These are phyloP conservation scores for Hystrix brachyura DNA, from an alignment of 2,113 vertebrate species.

Conservation along the genomic window DNA sequence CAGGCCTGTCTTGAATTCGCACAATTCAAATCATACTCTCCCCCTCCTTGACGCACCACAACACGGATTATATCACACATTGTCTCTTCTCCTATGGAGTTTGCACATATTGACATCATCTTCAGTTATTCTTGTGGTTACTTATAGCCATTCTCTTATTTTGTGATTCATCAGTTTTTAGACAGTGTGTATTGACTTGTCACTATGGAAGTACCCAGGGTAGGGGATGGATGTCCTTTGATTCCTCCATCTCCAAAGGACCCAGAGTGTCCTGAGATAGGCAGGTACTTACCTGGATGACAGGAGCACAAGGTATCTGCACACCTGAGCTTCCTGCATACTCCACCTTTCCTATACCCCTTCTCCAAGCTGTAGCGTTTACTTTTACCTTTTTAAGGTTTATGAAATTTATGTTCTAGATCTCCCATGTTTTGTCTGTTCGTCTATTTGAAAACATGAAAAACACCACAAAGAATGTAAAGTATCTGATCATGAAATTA, in stretches of 20 bases:
- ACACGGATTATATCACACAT: background rate
- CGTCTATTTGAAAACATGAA: background rate
- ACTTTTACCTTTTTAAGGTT: background rate
- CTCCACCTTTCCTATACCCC: too few relatives aligned
- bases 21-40: background rate
- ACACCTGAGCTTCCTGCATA: background rate
- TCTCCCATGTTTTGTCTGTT: background rate
- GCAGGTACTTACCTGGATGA: background rate
- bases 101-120: background rate
- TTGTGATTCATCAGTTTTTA: background rate
- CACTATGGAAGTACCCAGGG: too few relatives aligned
- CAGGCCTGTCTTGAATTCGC: background rate
- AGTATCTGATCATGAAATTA: background rate
- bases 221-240: background rate
- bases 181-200: background rate
- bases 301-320: too few relatives aligned
- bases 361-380: background rate
- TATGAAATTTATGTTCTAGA: background rate
- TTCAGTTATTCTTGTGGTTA: background rate
- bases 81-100: background rate
- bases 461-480: background rate
- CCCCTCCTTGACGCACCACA: background rate
- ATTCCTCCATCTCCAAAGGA: rapidly evolving
- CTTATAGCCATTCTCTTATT: background rate
- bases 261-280: background rate